Percentiles rank a stretch among this genome's conserved stretches.
phyloP scores from a whole-genome alignment of 2,113 vertebrate genomes.

The Orthonyx spaldingii region DNA sequence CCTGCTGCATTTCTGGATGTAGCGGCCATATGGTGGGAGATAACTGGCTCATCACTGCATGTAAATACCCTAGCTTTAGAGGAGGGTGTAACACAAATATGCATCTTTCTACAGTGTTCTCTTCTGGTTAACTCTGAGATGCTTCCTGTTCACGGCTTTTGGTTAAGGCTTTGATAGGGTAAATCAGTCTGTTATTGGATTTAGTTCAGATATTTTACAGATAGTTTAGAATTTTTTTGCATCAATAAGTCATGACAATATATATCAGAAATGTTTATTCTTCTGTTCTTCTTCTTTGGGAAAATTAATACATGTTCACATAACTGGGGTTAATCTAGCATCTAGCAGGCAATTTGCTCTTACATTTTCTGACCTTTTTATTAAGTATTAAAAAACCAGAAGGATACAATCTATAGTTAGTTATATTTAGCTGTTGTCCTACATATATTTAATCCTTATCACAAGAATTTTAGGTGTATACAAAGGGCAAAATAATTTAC shows the following conservation, averaged over 20 bases:
- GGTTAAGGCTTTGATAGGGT: background rate
- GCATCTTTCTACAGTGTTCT: background rate
- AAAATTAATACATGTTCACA: background rate
- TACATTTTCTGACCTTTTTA: background rate
- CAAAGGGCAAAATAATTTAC: background rate
- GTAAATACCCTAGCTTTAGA: background rate
- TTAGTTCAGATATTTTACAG: background rate
- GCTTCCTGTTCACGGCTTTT: background rate
- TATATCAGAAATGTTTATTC: background rate
- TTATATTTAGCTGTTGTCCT: background rate
- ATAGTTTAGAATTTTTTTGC: background rate
- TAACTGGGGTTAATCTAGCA: background rate
- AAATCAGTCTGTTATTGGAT: background rate
- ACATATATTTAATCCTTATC: background rate
- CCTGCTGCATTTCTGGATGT: background rate
- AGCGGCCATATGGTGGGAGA: background rate
- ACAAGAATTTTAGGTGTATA: background rate
- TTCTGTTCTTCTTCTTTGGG: background rate
- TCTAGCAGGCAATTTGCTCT: background rate
- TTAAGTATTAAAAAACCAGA: background rate
- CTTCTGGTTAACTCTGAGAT: background rate
- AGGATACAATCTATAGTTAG: background rate
- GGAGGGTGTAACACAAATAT: background rate
- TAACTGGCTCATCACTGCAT: background rate
- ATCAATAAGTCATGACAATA: background rate